Evolutionary conservation across 2,797 vertebrate genomes (phyloP).

Genomic region (Labroides dimidiatus): DNA sequence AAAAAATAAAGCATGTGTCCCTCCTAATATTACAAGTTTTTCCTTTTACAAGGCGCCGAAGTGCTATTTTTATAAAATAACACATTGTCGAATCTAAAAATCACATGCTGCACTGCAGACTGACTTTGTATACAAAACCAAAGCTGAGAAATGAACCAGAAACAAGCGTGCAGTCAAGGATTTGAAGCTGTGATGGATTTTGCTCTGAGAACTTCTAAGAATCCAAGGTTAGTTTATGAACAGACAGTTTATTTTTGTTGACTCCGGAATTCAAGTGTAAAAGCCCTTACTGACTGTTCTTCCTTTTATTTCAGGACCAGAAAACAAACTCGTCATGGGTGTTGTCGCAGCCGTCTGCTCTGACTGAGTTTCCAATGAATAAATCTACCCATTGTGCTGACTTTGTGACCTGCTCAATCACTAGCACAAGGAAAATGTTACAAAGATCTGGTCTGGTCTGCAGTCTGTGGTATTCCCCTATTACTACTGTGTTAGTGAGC

Average conservation of each 20-base stretch:
- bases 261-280: conserved; percentile 2
- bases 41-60: neutral
- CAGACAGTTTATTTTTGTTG: conserved; percentile 6
- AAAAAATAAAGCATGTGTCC: neutral
- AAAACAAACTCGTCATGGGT: conserved; percentile 23
- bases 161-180: neutral
- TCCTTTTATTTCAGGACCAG: neutral
- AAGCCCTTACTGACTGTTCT: conserved; percentile 6
- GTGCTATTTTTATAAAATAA: neutral
- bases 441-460: neutral
- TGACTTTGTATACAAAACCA: conserved; percentile 43
- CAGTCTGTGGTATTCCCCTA: neutral
- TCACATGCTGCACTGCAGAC: conserved; percentile 16
- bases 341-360: neutral
- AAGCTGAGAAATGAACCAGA: neutral
- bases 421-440: neutral
- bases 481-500: neutral
- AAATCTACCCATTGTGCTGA: conserved; percentile 12
- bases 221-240: neutral
- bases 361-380: conserved; percentile 2
- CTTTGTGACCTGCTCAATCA: neutral
- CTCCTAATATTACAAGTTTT: neutral
- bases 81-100: conserved; percentile 7
- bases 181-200: neutral
- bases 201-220: conserved; percentile 1